A percentile compares a stretch with the other conserved stretches of the same genome.
Evolutionary conservation across 1,140 invertebrate species (phyloP).

Genomic region (Paramacrobiotus metropolitanus): DNA sequence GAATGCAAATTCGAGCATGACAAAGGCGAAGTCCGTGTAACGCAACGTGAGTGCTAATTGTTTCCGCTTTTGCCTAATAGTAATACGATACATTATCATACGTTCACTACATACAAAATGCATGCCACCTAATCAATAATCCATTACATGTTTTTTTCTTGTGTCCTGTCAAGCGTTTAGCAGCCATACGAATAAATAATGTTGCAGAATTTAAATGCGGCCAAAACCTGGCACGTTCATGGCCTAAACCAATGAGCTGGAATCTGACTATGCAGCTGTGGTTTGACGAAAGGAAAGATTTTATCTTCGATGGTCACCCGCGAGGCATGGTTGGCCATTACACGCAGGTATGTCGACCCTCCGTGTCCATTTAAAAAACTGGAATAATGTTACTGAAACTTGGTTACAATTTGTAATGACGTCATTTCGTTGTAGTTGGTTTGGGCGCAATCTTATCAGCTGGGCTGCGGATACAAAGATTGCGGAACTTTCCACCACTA

Average conservation of each 20-base stretch:
- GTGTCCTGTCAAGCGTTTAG: background rate
- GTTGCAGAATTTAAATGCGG: slow-evolving; percentile 5
- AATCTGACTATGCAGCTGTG: slow-evolving; percentile 4
- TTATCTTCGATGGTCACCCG: background rate
- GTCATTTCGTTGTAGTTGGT: background rate
- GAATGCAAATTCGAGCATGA: background rate
- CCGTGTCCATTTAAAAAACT: background rate
- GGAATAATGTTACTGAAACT: background rate
- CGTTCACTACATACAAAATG: background rate
- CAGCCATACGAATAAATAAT: background rate
- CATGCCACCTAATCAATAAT: too few relatives aligned
- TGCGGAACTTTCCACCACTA: background rate
- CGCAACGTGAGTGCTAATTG: background rate
- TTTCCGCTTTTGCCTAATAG: background rate
- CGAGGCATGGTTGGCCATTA: slow-evolving; percentile 5
- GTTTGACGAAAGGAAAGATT: slow-evolving; percentile 3
- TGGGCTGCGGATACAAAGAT: background rate
- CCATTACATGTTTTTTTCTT: too few relatives aligned
- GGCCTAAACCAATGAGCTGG: background rate
- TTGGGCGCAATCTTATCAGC: background rate
- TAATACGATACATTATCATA: too few relatives aligned
- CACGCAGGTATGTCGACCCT: slow-evolving; percentile 2
- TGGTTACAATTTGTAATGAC: background rate
- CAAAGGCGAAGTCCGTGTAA: background rate
- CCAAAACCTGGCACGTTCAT: background rate